Base-by-base conservation (phyloP, 2,888 invertebrate genomes). In the Malthinus seriepunctatus region DNA sequence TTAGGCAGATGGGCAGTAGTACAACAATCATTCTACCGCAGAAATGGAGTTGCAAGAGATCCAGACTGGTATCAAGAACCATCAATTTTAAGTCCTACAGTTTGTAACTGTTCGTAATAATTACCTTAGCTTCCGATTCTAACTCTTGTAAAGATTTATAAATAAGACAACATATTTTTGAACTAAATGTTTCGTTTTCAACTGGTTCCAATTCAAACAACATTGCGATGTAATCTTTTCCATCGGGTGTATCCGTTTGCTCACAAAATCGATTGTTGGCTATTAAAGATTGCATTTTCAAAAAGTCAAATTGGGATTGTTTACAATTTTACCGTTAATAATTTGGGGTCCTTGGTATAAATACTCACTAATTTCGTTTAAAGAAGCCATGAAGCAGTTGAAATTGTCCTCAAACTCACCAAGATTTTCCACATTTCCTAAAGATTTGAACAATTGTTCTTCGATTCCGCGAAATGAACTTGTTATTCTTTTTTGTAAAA, bases 51-150 rank as follows among this genome's bases (percentile, higher is more conserved):
- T 8, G 81, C 76, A 3, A 79, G 81, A 7, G 86, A 86, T 72
- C 84, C 84, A 0, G 77, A 77, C 2, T 81, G 84, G 77, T 84
- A 84, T 72, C 73, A 76, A 10, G 77, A 79, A 54, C 84, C 85
- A 0, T 73, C 81, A 1, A 80, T 66, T 35, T 62, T 73, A 35
- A 76, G 75, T 55, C 77, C 77, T 9, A 73, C 71, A 3, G 70
- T 76, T 61, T 79, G 79, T n/a, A 42, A 23, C 12, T 42, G 39
- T 42, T 37, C 9, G 45, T 11, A 42, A 42, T 44, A 56, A 44
- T 64, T 60, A 69, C 68, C 62, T 63, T 55, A 3, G 66, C 63
- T 10, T 57, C 44, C 1, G n/a, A 10, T 37, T 66, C 58, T 34
- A 67, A 58, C 8, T 51, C 34, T 32, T 56, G 7, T 8, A 67